phyloP scores from a whole-genome alignment of 2,797 vertebrate genomes.

The Stomatorhinus walkeri region DNA sequence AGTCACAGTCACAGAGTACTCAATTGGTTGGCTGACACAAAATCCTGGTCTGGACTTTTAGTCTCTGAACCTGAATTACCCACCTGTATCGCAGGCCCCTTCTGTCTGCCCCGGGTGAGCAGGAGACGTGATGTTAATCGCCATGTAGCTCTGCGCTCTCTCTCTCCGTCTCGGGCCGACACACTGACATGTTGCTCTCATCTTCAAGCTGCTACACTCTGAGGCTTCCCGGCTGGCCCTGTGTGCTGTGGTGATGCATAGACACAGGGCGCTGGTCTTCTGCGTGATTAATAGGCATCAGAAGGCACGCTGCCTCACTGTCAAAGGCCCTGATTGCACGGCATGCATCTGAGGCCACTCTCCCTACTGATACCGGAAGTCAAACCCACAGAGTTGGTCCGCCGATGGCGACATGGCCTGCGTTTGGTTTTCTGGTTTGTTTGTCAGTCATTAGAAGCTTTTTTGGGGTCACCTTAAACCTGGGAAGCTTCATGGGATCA shows the following conservation, averaged over 20 bases:
- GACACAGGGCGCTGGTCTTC: conserved; percentile 29
- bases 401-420: not conserved
- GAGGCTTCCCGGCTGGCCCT: conserved; percentile 63
- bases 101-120: conserved; percentile 69
- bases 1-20: not conserved
- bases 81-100: conserved; percentile 53
- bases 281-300: not conserved
- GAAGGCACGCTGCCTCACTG: not conserved
- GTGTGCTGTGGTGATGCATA: conserved; percentile 49
- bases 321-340: not conserved
- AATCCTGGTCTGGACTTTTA: not conserved
- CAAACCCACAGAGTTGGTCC: not conserved
- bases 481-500: not conserved
- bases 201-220: conserved; percentile 62
- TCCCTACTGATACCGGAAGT: not conserved
- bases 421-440: not conserved
- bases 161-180: conserved; percentile 76
- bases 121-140: conserved; percentile 85
- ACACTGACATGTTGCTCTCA: conserved; percentile 84
- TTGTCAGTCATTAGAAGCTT: not conserved
- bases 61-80: not conserved
- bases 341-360: not conserved
- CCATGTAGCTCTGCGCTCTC: conserved; percentile 68
- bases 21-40: not conserved
- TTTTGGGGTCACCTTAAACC: not conserved